These are phyloP conservation scores for Cynocephalus volans DNA, from an alignment of 2,113 vertebrate species.

Conservation along the genomic window DNA sequence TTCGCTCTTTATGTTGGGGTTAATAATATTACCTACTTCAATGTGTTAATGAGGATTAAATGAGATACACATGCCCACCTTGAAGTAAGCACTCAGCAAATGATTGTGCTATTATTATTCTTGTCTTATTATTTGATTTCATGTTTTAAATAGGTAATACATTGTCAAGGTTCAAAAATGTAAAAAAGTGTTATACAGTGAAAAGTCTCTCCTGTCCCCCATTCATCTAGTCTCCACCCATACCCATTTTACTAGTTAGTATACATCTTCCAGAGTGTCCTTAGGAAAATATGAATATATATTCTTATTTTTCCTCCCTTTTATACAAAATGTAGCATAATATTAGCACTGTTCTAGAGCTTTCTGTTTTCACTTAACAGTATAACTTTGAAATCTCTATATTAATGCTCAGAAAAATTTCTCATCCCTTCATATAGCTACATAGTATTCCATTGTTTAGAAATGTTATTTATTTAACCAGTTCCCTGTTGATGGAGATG, in stretches of 20 bases:
- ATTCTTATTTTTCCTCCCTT: not conserved
- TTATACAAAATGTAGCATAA: not conserved
- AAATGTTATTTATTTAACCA: slow-evolving; percentile 46
- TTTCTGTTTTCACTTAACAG: not conserved
- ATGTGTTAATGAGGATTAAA: not conserved
- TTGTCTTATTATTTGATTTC: slow-evolving; percentile 28
- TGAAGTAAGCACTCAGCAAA: not conserved
- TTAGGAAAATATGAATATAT: not conserved
- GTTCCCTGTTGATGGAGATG: slow-evolving; percentile 13
- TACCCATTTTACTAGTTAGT: not conserved
- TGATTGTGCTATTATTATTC: slow-evolving; percentile 11
- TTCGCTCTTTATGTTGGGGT: not conserved
- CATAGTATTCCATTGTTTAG: slow-evolving; percentile 45
- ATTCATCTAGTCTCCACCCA: not conserved
- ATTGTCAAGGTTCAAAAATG: slow-evolving; percentile 50
- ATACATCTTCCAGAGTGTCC: not conserved
- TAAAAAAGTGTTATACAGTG: not conserved
- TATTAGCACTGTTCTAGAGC: not conserved
- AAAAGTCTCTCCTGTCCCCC: not conserved
- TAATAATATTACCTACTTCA: not conserved
- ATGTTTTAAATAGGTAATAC: slow-evolving; percentile 28
- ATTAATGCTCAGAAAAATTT: slow-evolving; percentile 17
- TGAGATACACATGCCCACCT: not conserved
- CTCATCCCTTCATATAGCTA: slow-evolving; percentile 24
- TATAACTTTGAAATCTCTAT: slow-evolving; percentile 4